These are phyloP conservation scores for Hydrolagus affinis DNA, from an alignment of 2,113 vertebrate species.

Conservation along the genomic window DNA sequence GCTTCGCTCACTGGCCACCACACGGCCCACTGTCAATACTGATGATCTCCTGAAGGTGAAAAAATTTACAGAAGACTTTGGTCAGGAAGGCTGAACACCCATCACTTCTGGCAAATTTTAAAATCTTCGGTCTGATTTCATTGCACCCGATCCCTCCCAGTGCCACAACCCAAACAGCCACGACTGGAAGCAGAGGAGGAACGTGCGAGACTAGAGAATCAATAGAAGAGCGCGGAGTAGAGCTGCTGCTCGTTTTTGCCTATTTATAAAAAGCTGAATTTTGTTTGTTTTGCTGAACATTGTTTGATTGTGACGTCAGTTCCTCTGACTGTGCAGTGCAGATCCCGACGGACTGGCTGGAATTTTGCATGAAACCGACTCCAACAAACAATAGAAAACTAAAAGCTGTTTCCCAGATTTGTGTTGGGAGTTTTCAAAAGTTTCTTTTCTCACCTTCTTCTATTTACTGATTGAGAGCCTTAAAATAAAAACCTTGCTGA, in stretches of 20 bases:
- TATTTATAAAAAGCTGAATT: conserved; percentile 7
- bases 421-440: too few species aligned
- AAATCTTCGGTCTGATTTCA: not conserved
- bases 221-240: too few species aligned
- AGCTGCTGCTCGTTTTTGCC: conserved; percentile 5
- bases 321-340: not conserved
- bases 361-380: too few species aligned
- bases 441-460: not conserved
- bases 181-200: too few species aligned
- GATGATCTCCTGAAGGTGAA: conserved; percentile 90
- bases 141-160: too few species aligned
- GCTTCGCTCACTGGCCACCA: conserved; percentile 87
- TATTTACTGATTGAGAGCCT: conserved; percentile 28
- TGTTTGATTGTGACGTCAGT: not conserved
- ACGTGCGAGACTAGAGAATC: too few species aligned
- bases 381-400: too few species aligned
- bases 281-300: conserved; percentile 27
- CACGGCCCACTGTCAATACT: conserved; percentile 83
- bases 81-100: conserved; percentile 79
- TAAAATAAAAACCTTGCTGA: conserved; percentile 24
- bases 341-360: too few species aligned
- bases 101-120: not conserved
- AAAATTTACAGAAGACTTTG: conserved; percentile 97
- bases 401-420: too few species aligned
- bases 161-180: too few species aligned